phyloP scores from a whole-genome alignment of 1,140 invertebrate species.

The Listronotus oregonensis region DNA sequence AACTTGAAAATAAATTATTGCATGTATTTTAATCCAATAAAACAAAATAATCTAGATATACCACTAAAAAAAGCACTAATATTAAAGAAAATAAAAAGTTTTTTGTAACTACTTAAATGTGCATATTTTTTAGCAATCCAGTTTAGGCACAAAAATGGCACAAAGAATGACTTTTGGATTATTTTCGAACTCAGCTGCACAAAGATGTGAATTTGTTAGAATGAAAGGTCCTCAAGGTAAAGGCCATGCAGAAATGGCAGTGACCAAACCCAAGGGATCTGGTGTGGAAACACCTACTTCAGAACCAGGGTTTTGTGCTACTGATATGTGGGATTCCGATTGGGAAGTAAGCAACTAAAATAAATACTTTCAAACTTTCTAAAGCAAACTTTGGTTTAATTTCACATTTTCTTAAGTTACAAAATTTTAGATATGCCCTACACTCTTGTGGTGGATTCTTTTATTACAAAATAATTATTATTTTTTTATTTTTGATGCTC shows the following conservation, averaged over 20 bases:
- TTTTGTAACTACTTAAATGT: too few relatives aligned
- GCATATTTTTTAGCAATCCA: slow-evolving; percentile 82
- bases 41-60: too few relatives aligned
- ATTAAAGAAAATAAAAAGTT: too few relatives aligned
- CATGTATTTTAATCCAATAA: too few relatives aligned
- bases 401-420: too few relatives aligned
- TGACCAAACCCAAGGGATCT: slow-evolving; percentile 86
- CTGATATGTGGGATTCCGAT: slow-evolving; percentile 84
- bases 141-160: slow-evolving; percentile 91
- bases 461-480: too few relatives aligned
- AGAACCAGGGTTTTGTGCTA: slow-evolving; percentile 84
- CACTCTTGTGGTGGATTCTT: too few relatives aligned
- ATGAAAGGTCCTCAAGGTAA: slow-evolving; percentile 97
- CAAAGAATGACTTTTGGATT: slow-evolving; percentile 95
- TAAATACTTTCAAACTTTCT: neutral
- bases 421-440: too few relatives aligned
- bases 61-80: too few relatives aligned
- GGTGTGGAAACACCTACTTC: slow-evolving; percentile 94
- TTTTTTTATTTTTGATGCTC: too few relatives aligned
- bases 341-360: slow-evolving; percentile 62
- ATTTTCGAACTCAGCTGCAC: slow-evolving; percentile 76
- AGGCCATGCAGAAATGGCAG: slow-evolving; percentile 97
- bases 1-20: too few relatives aligned
- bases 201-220: slow-evolving; percentile 94
- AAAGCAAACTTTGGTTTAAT: too few relatives aligned